Base-by-base conservation (phyloP, 2,888 invertebrate species). In the Drosophila stalkeri region DNA sequence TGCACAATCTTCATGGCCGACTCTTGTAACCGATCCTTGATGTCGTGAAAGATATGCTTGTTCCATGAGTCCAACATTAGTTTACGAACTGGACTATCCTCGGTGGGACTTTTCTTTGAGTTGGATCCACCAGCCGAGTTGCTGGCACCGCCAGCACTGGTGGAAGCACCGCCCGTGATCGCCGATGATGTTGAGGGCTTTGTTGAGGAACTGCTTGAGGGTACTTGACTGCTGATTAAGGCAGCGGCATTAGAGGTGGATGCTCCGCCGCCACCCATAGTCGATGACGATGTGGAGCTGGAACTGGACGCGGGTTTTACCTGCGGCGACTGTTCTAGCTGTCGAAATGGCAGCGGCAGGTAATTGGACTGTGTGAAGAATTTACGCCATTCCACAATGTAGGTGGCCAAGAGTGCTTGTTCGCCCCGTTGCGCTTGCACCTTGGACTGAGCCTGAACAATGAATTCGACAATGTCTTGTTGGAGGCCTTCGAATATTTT, bases 21-120 rank as follows among this genome's bases (percentile, higher is more conserved):
- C 92, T 97, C 97, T 93, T 98, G 98, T 56, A 98, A 94, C 77
- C 98, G 95, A 91, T 97, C 96, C 92, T 99, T 99, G 80, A 99
- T 99, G 92, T 98, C 97, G 92, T 96, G 95, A 93, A 99, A 99
- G 91, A 99, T 99, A 92, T 97, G 97, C 92, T 97, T 96, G 94
- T 99, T 99, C 99, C 99, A 99, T 70, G 97, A 98, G 93, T 99
- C 99, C 75, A 99, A 94, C 99, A 99, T 99, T 72, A 99, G 94
- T 95, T 99, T 95, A 14, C 98, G 95, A 57, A 99, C 98, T 86
- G 98, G 96, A 93, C 97, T 98, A 90, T 98, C 98, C 82, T 98
- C 98, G 75, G 94, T 94, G 93, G 94, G 94, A 93, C 92, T 92
- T 93, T 93, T 94, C 94, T 94, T 94, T 94, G 91, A 94, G 52